Conservation (phyloP, 2,797 vertebrate species). For the Argya squamiceps region DNA sequence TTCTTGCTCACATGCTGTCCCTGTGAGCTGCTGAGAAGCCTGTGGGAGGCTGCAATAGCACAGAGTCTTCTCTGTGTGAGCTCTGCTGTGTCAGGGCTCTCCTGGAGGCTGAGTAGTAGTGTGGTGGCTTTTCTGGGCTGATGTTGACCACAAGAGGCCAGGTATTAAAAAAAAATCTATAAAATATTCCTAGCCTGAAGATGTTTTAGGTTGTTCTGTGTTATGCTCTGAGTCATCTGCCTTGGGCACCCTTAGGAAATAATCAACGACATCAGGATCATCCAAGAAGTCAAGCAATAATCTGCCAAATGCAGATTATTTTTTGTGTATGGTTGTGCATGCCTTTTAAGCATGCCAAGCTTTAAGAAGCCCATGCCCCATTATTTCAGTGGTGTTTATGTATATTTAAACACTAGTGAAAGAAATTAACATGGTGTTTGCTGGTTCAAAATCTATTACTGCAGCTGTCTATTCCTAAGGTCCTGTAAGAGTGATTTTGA, state of each 20-base stretch:
- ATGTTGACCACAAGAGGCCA: background rate
- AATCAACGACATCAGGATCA: background rate
- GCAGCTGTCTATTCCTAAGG: conserved; percentile 24
- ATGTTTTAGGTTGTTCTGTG: background rate
- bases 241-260: background rate
- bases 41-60: accelerated
- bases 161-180: background rate
- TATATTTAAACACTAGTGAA: background rate
- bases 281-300: background rate
- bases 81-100: background rate
- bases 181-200: background rate
- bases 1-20: accelerated
- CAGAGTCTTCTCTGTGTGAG: background rate
- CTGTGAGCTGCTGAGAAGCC: background rate
- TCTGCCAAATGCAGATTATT: background rate
- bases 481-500: background rate
- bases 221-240: background rate
- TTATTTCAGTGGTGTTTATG: background rate
- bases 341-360: background rate
- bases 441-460: background rate
- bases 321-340: background rate
- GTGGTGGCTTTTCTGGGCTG: background rate
- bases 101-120: background rate
- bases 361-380: background rate
- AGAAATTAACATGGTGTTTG: background rate